Percentiles rank a stretch among this genome's conserved stretches.
These are phyloP conservation scores for Pyrgus malvae DNA, from an alignment of 2,888 invertebrate genomes.

Conservation along the genomic window DNA sequence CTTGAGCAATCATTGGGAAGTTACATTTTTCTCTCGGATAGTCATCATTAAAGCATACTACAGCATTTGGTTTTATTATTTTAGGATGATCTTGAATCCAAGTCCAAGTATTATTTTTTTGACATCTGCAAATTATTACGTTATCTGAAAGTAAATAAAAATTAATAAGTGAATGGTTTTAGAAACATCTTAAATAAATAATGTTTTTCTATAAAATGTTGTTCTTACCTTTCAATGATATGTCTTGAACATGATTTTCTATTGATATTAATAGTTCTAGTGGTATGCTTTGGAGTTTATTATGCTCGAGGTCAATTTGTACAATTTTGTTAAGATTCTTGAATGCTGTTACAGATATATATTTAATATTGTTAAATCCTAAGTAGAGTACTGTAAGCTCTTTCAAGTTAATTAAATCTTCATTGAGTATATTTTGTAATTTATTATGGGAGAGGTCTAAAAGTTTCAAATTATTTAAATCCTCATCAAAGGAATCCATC, in stretches of 20 bases:
- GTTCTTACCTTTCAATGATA: slow-evolving; percentile 88
- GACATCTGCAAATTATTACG: slow-evolving; percentile 93
- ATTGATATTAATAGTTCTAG: slow-evolving; percentile 89
- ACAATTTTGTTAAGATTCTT: slow-evolving; percentile 88
- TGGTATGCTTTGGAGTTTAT: slow-evolving; percentile 90
- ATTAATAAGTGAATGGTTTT: neutral
- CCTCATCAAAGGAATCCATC: slow-evolving; percentile 89
- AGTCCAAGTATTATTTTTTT: slow-evolving; percentile 95
- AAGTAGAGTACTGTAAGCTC: slow-evolving; percentile 90
- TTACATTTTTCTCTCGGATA: slow-evolving; percentile 73
- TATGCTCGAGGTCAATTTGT: slow-evolving; percentile 89
- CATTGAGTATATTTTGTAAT: slow-evolving; percentile 88
- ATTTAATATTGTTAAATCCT: slow-evolving; percentile 91
- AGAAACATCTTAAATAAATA: neutral
- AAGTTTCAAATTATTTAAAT: slow-evolving; percentile 88
- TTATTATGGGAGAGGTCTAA: slow-evolving; percentile 93
- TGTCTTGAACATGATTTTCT: slow-evolving; percentile 90
- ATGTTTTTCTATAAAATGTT: neutral
- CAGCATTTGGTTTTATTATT: slow-evolving; percentile 61
- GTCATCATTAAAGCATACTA: slow-evolving; percentile 64
- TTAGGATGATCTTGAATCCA: slow-evolving; percentile 94
- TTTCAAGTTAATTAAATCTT: slow-evolving; percentile 88
- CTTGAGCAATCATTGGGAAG: slow-evolving; percentile 90
- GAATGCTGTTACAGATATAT: slow-evolving; percentile 90
- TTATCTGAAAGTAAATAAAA: slow-evolving; percentile 83